phyloP scores from a whole-genome alignment of 2,888 invertebrate species.

The Beris morrisii region DNA sequence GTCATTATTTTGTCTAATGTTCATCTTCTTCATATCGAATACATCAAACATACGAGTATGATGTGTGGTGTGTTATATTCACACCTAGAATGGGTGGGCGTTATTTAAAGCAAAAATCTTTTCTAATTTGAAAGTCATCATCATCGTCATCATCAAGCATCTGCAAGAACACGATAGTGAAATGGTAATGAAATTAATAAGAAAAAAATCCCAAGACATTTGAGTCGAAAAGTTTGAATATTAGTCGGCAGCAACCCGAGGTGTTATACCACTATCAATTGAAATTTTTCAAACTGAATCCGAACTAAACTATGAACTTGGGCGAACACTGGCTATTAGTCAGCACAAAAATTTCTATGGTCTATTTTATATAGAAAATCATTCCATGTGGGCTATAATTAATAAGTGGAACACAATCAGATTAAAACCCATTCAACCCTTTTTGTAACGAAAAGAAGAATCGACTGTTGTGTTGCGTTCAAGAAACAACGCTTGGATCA shows the following conservation, averaged over 20 bases:
- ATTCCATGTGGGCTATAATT: slow-evolving; percentile 16
- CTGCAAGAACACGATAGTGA: too few relatives aligned
- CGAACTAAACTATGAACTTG: too few relatives aligned
- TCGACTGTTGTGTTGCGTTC: not conserved
- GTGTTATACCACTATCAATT: too few relatives aligned
- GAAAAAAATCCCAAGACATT: too few relatives aligned
- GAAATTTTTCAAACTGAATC: too few relatives aligned
- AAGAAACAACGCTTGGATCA: not conserved
- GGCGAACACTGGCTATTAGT: slow-evolving; percentile 7
- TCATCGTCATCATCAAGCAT: slow-evolving; percentile 1
- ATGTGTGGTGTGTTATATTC: slow-evolving; percentile 14
- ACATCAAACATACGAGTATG: slow-evolving; percentile 8
- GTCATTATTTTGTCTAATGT: slow-evolving; percentile 25
- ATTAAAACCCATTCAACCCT: slow-evolving; percentile 1
- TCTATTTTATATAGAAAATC: slow-evolving; percentile 12
- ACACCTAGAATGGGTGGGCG: slow-evolving; percentile 29
- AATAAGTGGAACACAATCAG: slow-evolving; percentile 29
- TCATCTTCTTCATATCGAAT: slow-evolving; percentile 20
- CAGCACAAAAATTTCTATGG: slow-evolving; percentile 9
- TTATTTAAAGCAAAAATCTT: slow-evolving; percentile 29
- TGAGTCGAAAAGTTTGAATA: too few relatives aligned
- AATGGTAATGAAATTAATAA: too few relatives aligned
- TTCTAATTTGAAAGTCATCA: slow-evolving; percentile 21
- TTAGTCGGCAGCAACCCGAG: too few relatives aligned
- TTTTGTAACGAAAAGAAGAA: not conserved